Base-by-base conservation (phyloP, 2,888 invertebrate genomes). In the Smittia sp. region DNA sequence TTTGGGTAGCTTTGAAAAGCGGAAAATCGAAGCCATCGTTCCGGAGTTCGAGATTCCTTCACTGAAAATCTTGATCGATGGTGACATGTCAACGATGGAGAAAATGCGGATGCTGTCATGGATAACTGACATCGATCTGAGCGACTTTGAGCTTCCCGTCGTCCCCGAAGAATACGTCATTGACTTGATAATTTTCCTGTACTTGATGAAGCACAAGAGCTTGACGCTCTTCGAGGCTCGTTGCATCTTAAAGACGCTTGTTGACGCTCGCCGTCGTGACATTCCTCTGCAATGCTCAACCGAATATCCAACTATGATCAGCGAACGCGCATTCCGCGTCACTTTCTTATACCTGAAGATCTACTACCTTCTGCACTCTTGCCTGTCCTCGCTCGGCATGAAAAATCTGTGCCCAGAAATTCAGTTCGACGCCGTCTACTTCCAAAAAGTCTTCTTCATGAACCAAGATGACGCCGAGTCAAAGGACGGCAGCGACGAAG, bases 361-460 rank as follows among this genome's bases (percentile, higher is more conserved):
- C n/a, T 69, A 24, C 7, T 52, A 25, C 1, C 1, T 15, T 24
- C 1, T 69, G 7, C 27, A 27, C 13, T 69, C 69, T 11, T 46
- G 69, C 27, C 6, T 67, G 41, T 4, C 41, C 3, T 39, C 22
- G 11, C 20, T 67, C 11, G 67, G 67, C 38, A 67, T 67, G 67
- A 67, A 67, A 13, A 41, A 67, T n/a, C 22, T 41, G 1, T 67
- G 67, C n/a, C 20, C 22, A 1, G 67, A 67, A 4, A 27, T 67
- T n/a, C 2, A 9, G 3, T 67, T 67, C 27, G 67, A 67, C 24
- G 67, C 41, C 3, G 67, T 22, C 22, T 67, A 41, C 41, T 67
- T 67, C 20, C 67, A 67, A 41, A 38, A 67, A 11, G 13, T 46
- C n/a, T 46, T n/a, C 11, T 11, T 15, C 2, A n/a, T 46, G 15